phyloP scores from a whole-genome alignment of 2,113 vertebrate genomes.

The Tychaedon coryphoeus region DNA sequence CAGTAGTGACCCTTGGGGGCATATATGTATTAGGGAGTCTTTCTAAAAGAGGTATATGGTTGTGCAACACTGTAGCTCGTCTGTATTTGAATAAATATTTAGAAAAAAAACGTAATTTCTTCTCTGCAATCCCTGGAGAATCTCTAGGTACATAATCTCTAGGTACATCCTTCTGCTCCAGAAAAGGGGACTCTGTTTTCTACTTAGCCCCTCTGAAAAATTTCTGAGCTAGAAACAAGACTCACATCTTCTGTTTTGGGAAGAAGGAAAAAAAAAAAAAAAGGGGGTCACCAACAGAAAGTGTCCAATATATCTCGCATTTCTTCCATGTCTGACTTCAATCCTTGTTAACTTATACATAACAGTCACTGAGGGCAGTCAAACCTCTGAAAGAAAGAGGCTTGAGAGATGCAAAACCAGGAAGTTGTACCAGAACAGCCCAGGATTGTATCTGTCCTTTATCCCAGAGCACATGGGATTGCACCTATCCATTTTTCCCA shows the following conservation, averaged over 20 bases:
- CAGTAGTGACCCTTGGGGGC: background rate
- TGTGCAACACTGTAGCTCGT: background rate
- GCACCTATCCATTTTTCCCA: background rate
- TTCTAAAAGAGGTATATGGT: background rate
- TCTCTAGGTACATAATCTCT: accelerated
- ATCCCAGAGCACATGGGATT: background rate
- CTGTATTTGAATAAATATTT: background rate
- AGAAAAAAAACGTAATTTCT: background rate
- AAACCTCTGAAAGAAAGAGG: background rate
- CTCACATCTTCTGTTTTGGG: background rate
- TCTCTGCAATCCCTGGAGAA: background rate
- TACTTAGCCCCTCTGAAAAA: background rate
- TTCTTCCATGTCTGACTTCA: background rate
- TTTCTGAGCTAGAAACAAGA: background rate
- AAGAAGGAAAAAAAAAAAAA: background rate
- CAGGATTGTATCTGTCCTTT: background rate
- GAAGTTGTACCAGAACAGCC: background rate
- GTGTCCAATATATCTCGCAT: accelerated
- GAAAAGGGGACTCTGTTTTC: background rate
- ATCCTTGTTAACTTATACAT: background rate
- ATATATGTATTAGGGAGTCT: background rate
- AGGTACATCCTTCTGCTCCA: background rate
- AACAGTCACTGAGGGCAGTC: background rate
- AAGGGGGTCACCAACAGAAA: background rate
- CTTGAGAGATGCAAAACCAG: background rate